Conservation (phyloP, 1,140 invertebrate species). For the Notospermus geniculatus region DNA sequence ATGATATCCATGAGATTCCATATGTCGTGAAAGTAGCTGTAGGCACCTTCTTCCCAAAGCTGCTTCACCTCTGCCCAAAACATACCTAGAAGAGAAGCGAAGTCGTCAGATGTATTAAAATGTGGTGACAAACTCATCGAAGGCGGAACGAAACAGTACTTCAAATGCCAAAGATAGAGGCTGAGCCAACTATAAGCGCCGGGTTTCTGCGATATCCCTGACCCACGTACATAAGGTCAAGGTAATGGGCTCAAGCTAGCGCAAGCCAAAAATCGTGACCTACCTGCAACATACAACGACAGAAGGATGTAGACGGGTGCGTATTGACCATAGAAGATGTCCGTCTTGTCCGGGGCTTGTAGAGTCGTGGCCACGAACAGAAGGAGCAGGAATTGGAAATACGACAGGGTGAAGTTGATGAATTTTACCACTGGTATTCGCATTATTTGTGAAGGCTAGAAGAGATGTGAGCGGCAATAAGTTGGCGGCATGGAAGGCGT, state of each 20-base stretch:
- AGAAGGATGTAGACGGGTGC: slow-evolving; percentile 80
- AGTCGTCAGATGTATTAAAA: no score
- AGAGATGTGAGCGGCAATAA: no score
- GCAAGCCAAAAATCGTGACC: no score
- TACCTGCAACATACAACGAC: slow-evolving; percentile 80
- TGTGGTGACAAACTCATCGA: no score
- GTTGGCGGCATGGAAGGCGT: no score
- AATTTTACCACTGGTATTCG: slow-evolving; percentile 94
- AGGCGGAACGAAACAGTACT: no score
- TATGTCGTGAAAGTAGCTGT: slow-evolving; percentile 82
- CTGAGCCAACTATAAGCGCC: no score
- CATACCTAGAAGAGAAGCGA: slow-evolving; percentile 64
- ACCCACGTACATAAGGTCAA: no score
- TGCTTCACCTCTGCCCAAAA: slow-evolving; percentile 82
- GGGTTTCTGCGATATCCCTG: no score
- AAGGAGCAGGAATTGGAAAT: slow-evolving; percentile 77
- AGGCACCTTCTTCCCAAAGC: slow-evolving; percentile 78
- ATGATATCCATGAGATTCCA: slow-evolving; percentile 96
- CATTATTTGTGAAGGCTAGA: slow-evolving; percentile 73
- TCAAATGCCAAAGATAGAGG: no score
- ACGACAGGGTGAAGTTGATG: slow-evolving; percentile 85
- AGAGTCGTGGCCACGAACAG: slow-evolving; percentile 32
- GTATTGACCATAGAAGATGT: slow-evolving; percentile 79
- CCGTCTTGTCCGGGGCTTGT: slow-evolving; percentile 15
- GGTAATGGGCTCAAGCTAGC: no score